Conservation (phyloP, 2,113 vertebrate species). For the Lagenorhynchus albirostris region DNA sequence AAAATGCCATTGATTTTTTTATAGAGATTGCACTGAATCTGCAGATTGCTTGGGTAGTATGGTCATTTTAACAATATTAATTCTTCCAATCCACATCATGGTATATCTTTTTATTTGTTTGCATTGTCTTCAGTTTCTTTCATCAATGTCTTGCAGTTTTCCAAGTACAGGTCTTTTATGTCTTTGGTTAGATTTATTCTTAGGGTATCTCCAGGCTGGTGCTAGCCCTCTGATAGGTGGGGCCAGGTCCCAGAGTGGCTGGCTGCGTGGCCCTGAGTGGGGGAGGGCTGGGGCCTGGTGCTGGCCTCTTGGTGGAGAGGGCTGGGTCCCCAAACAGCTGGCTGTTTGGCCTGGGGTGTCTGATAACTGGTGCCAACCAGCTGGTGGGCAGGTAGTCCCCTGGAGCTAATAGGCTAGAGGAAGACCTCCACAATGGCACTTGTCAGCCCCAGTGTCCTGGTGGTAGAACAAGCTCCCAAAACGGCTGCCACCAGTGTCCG, state of each 20-base stretch:
- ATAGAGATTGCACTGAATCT: background rate
- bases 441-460: background rate
- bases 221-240: background rate
- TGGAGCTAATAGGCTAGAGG: background rate
- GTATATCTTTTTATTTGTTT: background rate
- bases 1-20: background rate
- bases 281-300: background rate
- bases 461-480: background rate
- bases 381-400: background rate
- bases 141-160: background rate
- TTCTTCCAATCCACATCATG: background rate
- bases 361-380: background rate
- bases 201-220: background rate
- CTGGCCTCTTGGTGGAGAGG: background rate
- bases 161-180: background rate
- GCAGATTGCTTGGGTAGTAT: background rate
- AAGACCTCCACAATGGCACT: background rate
- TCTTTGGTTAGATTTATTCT: background rate
- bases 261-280: background rate
- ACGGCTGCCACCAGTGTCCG: background rate
- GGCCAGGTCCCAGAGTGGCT: background rate
- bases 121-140: background rate
- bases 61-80: background rate
- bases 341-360: background rate
- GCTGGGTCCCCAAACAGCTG: background rate